A percentile compares a stretch with the other conserved stretches of the same genome.
phyloP scores from a whole-genome alignment of 2,113 vertebrate genomes.

The Crotalus helleri region DNA sequence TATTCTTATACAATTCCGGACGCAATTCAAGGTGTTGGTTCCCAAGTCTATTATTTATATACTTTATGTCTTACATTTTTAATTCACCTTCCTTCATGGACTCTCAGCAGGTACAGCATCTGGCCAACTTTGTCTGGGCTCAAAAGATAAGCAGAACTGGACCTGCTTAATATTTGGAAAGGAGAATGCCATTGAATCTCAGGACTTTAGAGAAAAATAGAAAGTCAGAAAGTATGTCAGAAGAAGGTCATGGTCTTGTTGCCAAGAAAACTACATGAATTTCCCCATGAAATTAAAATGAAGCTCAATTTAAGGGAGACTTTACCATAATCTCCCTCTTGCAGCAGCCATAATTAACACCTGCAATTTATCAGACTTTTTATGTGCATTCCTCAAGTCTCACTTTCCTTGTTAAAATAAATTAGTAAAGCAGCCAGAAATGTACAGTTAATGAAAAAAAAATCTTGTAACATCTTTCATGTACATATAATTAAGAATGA shows the following conservation, averaged over 20 bases:
- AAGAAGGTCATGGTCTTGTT: not conserved
- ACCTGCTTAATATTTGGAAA: not conserved
- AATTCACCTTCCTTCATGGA: not conserved
- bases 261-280: not conserved
- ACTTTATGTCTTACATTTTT: not conserved
- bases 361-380: not conserved
- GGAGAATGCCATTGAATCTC: not conserved
- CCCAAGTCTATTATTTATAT: not conserved
- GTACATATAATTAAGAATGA: not conserved
- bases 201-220: not conserved
- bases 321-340: not conserved
- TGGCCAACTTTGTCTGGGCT: not conserved
- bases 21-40: too few relatives aligned
- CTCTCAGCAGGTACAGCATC: not conserved
- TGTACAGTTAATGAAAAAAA: not conserved
- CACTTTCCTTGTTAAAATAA: constrained; percentile 5
- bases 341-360: not conserved
- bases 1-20: too few relatives aligned
- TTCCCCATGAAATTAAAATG: not conserved
- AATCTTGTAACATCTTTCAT: not conserved
- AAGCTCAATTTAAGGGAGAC: not conserved
- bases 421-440: constrained; percentile 1
- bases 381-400: not conserved
- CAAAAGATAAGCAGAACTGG: not conserved
- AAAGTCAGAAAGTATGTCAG: not conserved